Base-by-base conservation (phyloP, 2,113 vertebrate species). In the Rhynchomys soricoides region DNA sequence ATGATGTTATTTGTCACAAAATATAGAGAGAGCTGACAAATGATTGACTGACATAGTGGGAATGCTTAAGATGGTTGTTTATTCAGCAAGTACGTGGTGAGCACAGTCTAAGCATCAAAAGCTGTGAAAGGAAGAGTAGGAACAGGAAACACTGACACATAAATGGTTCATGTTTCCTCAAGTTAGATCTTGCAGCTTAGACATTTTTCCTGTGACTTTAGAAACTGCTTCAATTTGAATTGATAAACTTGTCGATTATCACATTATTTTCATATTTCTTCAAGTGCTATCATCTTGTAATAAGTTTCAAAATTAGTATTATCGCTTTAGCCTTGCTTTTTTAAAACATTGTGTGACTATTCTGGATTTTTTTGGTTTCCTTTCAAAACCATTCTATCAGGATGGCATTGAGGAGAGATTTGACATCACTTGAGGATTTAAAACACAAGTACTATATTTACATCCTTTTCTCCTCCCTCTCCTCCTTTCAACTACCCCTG, bases 31-130 rank as follows among this genome's bases (percentile, higher is more conserved):
- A 73, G 37, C 62, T 90, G 43, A 55, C 73, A 97, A 77, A 88
- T 87, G 48, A 43, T 13, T 85, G 93, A 87, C 17, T 85, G 48
- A 31, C 40, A 45, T 87, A 83, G 6, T 43, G 8, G 70, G n/a
- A 64, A 87, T 95, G 22, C 19, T 92, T 90, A 94, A 89, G 74
- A 86, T 95, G 64, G 26, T 66, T 26, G 57, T 95, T 93, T 96
- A 73, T 74, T 95, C 78, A 95, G 68, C 10, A 55, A 73, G 71
- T 78, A 22, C 68, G 78, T 93, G 40, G 64, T 59, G 26, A 83
- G 55, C 19, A 59, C 17, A 75, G 73, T 16, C 37, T 87, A 19
- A 70, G 16, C 83, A 57, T 64, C 59, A 57, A 37, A 91, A 89
- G 86, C n/a, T 82, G 29, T 43, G 70, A 94, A 83, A 93, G 21